These are phyloP conservation scores for Bedellia somnulentella DNA, from an alignment of 2,888 invertebrate genomes.

Conservation along the genomic window DNA sequence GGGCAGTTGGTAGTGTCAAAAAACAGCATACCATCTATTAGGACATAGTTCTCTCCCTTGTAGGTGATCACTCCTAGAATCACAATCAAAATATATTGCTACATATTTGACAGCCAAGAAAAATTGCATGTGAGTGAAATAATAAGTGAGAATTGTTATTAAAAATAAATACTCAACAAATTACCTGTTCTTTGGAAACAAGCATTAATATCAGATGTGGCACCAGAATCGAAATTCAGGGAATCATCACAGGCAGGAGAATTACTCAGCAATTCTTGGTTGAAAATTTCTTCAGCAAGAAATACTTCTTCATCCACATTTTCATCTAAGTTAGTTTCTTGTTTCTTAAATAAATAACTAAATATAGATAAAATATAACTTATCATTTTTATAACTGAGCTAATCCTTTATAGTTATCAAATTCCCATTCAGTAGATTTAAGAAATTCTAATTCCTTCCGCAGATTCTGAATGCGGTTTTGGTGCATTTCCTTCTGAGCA, in stretches of 20 bases:
- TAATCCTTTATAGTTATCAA: constrained; percentile 70
- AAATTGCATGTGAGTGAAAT: too few relatives aligned
- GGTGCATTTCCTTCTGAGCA: constrained; percentile 67
- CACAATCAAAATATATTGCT: constrained; percentile 4
- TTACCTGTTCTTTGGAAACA: constrained; percentile 45
- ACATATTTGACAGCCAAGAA: too few relatives aligned
- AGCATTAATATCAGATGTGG: constrained; percentile 16
- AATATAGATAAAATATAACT: constrained; percentile 38
- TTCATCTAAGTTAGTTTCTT: constrained; percentile 14
- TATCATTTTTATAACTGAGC: constrained; percentile 52
- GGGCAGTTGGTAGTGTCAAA: constrained; percentile 44
- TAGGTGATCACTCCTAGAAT: constrained; percentile 64
- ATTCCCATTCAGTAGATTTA: constrained; percentile 82
- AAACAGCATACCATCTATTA: constrained; percentile 62
- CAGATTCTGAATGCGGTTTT: constrained; percentile 69
- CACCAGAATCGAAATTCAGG: too few relatives aligned
- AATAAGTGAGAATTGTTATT: too few relatives aligned
- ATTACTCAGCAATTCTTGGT: too few relatives aligned
- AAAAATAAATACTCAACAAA: too few relatives aligned
- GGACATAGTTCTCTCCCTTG: constrained; percentile 40
- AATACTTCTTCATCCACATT: constrained; percentile 29
- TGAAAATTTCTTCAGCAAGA: constrained; percentile 38
- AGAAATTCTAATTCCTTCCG: constrained; percentile 76
- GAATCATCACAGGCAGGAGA: too few relatives aligned
- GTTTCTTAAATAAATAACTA: constrained; percentile 25